Base-by-base conservation (phyloP, 2,797 vertebrate genomes). In the Okamejei kenojei region DNA sequence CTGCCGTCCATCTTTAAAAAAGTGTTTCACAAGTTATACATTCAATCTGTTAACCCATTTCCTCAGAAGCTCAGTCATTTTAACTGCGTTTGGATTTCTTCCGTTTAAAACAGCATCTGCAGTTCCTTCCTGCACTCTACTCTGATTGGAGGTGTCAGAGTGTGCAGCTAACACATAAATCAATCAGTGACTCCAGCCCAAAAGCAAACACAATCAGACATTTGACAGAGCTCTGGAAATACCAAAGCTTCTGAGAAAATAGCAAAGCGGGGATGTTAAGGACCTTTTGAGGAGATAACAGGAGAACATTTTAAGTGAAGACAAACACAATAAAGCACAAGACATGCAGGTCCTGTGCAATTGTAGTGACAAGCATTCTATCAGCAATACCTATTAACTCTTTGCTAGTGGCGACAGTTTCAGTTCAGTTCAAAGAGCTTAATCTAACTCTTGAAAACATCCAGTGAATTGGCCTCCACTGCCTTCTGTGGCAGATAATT, bases 141-240 rank as follows among this genome's bases (percentile, higher is more conserved):
- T 91, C 35, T 91, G 68, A 91, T 91, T 91, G 90, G 68, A 71
- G 21, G 0, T 74, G 90, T 54, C 90, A 91, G 68, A 13, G 8
- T 7, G 90, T 73, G 65, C 23, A 74, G 23, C 35, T 29, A 91
- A 38, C 90, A 73, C 21, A 35, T 35, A 91, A 91, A 91, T 73
- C 90, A 74, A 54, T 74, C 65, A 91, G 65, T 73, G 45, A 45
- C 21, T 91, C 10, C 58, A 74, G 35, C 68, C 21, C 73, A 68
- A 54, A 74, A 74, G 68, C 26, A 54, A 91, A 91, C 71, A 91
- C 90, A 91, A 38, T 91, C 90, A 91, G 90, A 29, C 68, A 73
- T 45, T 45, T 74, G 90, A 74, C 90, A 74, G 35, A 54, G 26
- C 35, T 26, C 90, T 26, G 90, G 68, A 91, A 74, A 91, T 74